Evolutionary conservation across 2,888 invertebrate genomes (phyloP), one percentile per base, ranked within the genome.

Genomic region (Philaethria dido): DNA sequence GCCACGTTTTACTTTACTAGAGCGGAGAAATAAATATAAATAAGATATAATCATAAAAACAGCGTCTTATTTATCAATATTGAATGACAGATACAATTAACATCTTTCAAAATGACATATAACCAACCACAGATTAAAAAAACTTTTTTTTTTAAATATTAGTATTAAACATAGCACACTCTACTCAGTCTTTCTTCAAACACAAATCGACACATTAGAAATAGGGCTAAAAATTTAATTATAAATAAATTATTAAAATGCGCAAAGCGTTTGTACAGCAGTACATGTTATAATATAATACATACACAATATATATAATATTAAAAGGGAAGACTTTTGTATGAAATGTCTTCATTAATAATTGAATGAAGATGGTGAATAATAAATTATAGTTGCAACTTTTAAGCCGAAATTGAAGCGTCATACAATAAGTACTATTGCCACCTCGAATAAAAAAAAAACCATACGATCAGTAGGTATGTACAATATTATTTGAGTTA

Each of bases 131-230:
- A 48, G 20, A 47, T 33, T 3, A 20, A 47, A 18, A 20, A 22
- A 20, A 14, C 5, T n/a, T 25, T 9, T 50, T 25, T 25, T 3
- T 16, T 25, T n/a, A 22, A n/a, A 20, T 22, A 20, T 39, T 39
- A 8, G 55, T 54, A 54, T 54, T 39, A 36, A 18, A 20, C 55
- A 39, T 48, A 61, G 29, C 60, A 55, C 64, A 60, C 59, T 42
- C 61, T 67, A 69, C 57, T 69, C 67, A 70, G 67, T 68, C 67
- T 70, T 68, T 65, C 66, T 60, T 69, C 42, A 48, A 54, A 54
- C 47, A 52, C 22, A 60, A 29, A 47, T 54, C 39, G 54, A 62
- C 65, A 50, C 50, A 52, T 48, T 64, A 64, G 18, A 47, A 63
- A 55, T 50, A 50, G 1, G 4, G n/a, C 25, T 50, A 48, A 50